A percentile compares a stretch with the other conserved stretches of the same genome.
Evolutionary conservation across 2,113 vertebrate genomes (phyloP).

Genomic region (Pelecanoides urinatrix): DNA sequence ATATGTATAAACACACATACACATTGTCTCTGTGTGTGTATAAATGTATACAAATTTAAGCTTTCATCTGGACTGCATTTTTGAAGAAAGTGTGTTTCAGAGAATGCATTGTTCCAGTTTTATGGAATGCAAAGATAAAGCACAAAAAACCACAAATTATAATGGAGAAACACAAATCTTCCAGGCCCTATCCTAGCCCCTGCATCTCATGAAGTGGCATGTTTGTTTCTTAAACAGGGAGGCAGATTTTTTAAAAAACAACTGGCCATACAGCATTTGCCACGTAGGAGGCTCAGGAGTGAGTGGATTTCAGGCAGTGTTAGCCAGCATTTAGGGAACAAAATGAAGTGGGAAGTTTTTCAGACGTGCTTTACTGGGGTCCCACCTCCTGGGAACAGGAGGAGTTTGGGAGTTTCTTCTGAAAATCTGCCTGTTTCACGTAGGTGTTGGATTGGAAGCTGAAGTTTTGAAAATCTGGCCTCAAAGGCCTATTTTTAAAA

Average conservation of each 20-base stretch:
- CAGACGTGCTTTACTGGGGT: not conserved
- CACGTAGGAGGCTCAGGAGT: not conserved
- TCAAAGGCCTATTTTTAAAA: slow-evolving; percentile 49
- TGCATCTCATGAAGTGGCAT: not conserved
- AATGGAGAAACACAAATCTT: not conserved
- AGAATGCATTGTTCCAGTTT: slow-evolving; percentile 4
- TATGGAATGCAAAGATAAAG: slow-evolving; percentile 17
- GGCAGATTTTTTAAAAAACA: not conserved
- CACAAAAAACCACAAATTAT: not conserved
- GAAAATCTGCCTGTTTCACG: slow-evolving; percentile 51
- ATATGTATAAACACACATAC: not conserved
- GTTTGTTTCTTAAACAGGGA: not conserved
- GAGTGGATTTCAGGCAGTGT: not conserved
- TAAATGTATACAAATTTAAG: not conserved
- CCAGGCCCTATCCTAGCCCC: not conserved
- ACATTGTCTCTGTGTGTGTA: not conserved
- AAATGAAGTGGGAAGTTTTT: not conserved
- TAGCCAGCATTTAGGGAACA: not conserved
- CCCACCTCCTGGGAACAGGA: slow-evolving; percentile 12
- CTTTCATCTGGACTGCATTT: slow-evolving; percentile 33
- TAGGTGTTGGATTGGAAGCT: slow-evolving; percentile 57
- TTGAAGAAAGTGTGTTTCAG: not conserved
- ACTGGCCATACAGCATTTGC: not conserved
- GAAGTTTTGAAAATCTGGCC: slow-evolving; percentile 52
- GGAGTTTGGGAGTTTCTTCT: slow-evolving; percentile 37